Conservation (phyloP, 2,888 invertebrate genomes). For the Ophion ventricosus region DNA sequence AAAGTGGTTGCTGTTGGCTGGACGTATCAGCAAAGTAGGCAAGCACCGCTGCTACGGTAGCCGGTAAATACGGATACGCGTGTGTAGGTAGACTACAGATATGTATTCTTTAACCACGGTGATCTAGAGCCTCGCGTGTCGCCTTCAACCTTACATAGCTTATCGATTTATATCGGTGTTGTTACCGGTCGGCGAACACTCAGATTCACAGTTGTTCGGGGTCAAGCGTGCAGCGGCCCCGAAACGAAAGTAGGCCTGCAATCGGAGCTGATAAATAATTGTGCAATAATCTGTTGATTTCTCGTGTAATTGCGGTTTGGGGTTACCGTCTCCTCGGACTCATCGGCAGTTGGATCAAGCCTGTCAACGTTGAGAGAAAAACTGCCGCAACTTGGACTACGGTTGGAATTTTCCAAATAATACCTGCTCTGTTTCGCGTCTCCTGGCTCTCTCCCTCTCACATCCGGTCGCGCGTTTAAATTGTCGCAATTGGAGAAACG, state of each 20-base stretch:
- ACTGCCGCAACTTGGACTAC: background rate
- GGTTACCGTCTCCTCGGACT: background rate
- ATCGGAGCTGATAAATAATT: background rate
- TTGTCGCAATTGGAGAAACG: background rate
- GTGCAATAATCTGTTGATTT: too few species aligned
- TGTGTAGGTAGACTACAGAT: background rate
- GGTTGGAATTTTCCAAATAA: background rate
- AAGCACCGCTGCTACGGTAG: background rate
- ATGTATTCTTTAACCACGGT: constrained; percentile 38
- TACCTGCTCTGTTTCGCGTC: background rate
- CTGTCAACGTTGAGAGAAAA: background rate
- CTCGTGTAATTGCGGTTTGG: background rate
- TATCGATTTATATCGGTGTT: constrained; percentile 29
- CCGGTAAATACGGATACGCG: constrained; percentile 13
- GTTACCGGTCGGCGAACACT: constrained; percentile 11
- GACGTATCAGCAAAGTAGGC: constrained; percentile 10
- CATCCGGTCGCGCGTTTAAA: constrained; percentile 3
- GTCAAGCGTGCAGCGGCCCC: constrained; percentile 49
- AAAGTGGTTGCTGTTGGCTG: constrained; percentile 25
- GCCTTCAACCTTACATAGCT: constrained; percentile 17
- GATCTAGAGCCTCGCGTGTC: constrained; percentile 62
- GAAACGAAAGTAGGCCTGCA: background rate
- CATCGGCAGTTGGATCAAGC: background rate
- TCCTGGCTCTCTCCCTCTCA: background rate
- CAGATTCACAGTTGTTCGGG: constrained; percentile 19